Evolutionary conservation across 2,797 vertebrate species (phyloP), one percentile per base, ranked within the genome.

Genomic region (Poecilia velifera): DNA sequence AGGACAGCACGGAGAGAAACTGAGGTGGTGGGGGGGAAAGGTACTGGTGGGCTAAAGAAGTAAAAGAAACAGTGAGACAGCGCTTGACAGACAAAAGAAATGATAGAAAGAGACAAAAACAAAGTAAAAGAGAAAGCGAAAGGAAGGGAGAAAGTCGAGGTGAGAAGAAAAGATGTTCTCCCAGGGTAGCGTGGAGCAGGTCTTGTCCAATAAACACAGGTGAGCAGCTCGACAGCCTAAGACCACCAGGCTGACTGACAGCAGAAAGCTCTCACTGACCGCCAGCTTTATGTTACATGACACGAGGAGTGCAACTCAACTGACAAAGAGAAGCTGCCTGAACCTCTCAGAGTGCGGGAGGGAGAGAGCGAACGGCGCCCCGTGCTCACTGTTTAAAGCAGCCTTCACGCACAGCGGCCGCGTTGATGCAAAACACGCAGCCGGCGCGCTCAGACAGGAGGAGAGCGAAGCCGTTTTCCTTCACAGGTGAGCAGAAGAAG

Each of bases 231-330:
- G 91, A 91, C 94, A 93, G 90, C 89, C 86, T 90, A 89, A 90
- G 89, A 94, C 92, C 92, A 95, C 91, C 91, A 87, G 79, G 92
- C 92, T 96, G 94, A 93, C 91, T 96, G 95, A 96, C 95, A 95
- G 94, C 92, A 93, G 93, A 95, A 94, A 90, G 89, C 87, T 82
- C 91, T 92, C 88, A 92, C 94, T 93, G 92, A 93, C 91, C 86
- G 91, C 93, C 83, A 92, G 93, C 94, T 96, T 96, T 94, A 95
- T 95, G 95, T 94, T 95, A 97, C 93, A 95, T 96, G 94, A 96
- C 95, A 96, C 86, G 84, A 94, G 89, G 83, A 92, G 93, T 89
- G 93, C 93, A 90, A 91, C 95, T 89, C 83, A 84, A 94, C 94
- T 95, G 90, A 91, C 93, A 94, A 88, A 89, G 84, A 86, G 90